Evolutionary conservation across 2,888 invertebrate species (phyloP), one percentile per base, ranked within the genome.

Genomic region (Nemurella pictetii): DNA sequence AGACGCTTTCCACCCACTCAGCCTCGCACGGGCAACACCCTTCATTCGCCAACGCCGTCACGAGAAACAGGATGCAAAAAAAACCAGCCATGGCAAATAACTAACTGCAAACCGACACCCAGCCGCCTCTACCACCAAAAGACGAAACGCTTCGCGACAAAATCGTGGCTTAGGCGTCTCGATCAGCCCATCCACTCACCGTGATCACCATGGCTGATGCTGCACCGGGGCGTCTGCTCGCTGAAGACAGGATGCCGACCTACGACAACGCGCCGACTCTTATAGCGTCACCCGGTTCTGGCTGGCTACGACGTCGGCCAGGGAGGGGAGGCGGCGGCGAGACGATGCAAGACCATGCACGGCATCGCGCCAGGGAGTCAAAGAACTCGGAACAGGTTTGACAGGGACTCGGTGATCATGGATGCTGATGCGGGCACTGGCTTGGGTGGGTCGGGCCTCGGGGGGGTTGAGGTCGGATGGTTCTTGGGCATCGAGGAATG

Each of bases 161-260:
- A n/a, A n/a, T n/a, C n/a, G n/a, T n/a, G n/a, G n/a, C n/a, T n/a
- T n/a, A n/a, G n/a, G n/a, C n/a, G n/a, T n/a, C n/a, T n/a, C n/a
- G n/a, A n/a, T n/a, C n/a, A n/a, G 55, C 20, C 35, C 35, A 35
- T 20, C 15, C 55, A 55, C 55, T 55, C 55, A 55, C 55, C 55
- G 20, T 55, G 9, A 55, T 55, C 55, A n/a, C n/a, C n/a, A n/a
- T 15, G 36, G 9, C 9, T 36, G 9, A 36, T 36, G 75, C 75
- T 75, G 75, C 7, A 36, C 75, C 75, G 75, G 26, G 75, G 26
- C 75, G 75, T n/a, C n/a, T 25, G 75, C 75, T 75, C 26, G 55
- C 55, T 20, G 55, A 55, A 55, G 55, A 55, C 15, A 55, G 9
- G 55, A 55, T 55, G 55, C 55, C 55, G 55, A 55, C 55, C 55